These are phyloP conservation scores for Proales similis DNA, from an alignment of 1,140 invertebrate genomes.

Conservation along the genomic window DNA sequence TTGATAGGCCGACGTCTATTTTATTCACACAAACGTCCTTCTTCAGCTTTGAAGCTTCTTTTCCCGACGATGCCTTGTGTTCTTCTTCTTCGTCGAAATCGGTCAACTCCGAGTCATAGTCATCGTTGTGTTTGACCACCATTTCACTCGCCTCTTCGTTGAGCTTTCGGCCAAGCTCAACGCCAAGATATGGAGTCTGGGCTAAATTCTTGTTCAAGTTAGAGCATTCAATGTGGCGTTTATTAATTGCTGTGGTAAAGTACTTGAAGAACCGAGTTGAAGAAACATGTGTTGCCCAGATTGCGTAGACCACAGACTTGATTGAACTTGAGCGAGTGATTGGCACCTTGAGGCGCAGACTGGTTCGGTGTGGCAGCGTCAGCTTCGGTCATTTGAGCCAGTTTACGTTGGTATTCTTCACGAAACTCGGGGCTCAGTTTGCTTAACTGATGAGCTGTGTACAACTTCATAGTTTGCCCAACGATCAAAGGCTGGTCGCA, in stretches of 20 bases:
- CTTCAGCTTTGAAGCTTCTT: not conserved
- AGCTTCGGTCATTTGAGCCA: too few relatives aligned
- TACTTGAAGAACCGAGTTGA: slow-evolving; percentile 83
- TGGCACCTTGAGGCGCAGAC: too few relatives aligned
- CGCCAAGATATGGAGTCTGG: slow-evolving; percentile 22
- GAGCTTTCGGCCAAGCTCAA: not conserved
- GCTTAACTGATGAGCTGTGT: too few relatives aligned
- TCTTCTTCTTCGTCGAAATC: slow-evolving; percentile 28
- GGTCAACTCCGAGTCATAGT: slow-evolving; percentile 28
- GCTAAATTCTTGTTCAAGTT: slow-evolving; percentile 5
- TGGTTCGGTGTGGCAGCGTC: too few relatives aligned
- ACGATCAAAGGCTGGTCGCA: too few relatives aligned
- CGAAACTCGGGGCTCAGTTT: too few relatives aligned
- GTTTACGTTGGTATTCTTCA: too few relatives aligned
- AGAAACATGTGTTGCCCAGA: slow-evolving; percentile 91
- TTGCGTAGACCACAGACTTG: slow-evolving; percentile 57
- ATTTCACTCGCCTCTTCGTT: slow-evolving; percentile 3
- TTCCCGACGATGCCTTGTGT: not conserved
- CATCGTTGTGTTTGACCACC: slow-evolving; percentile 16
- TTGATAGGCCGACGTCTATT: too few relatives aligned
- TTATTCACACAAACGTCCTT: too few relatives aligned
- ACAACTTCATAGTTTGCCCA: too few relatives aligned
- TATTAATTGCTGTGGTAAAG: not conserved
- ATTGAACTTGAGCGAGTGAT: too few relatives aligned
- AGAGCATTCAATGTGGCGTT: not conserved